phyloP scores from a whole-genome alignment of 2,113 vertebrate species.

The Ellobius talpinus region DNA sequence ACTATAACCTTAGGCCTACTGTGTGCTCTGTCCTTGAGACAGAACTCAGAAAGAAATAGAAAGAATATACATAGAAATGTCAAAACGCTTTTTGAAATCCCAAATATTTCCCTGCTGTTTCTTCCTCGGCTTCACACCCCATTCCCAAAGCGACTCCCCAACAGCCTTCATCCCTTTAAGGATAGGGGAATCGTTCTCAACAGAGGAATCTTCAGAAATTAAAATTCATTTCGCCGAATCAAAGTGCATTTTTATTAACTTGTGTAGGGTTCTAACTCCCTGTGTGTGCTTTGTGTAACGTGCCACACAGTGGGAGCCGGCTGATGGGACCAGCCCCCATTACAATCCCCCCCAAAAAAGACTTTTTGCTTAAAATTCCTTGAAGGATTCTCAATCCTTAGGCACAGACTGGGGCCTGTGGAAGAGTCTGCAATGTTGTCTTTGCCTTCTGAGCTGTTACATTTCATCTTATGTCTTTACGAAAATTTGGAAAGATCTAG shows the following conservation, averaged over 20 bases:
- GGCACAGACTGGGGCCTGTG: neutral
- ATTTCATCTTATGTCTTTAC: slow-evolving; percentile 58
- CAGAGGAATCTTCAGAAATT: slow-evolving; percentile 38
- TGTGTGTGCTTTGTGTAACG: neutral
- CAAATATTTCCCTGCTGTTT: slow-evolving; percentile 38
- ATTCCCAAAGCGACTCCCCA: neutral
- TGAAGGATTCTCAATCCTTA: slow-evolving; percentile 15
- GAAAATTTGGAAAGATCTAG: slow-evolving; percentile 75
- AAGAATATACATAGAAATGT: neutral
- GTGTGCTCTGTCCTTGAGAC: neutral
- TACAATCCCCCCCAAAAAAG: neutral
- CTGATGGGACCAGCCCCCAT: neutral
- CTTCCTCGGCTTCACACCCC: neutral
- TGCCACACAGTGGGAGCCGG: neutral
- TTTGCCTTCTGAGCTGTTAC: slow-evolving; percentile 62
- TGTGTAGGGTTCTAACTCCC: neutral
- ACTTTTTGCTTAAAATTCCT: slow-evolving; percentile 59
- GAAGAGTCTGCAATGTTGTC: neutral
- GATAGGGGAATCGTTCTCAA: neutral
- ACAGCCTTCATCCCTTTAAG: slow-evolving; percentile 5
- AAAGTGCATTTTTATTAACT: neutral
- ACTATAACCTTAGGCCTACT: slow-evolving; percentile 35
- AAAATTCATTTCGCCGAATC: slow-evolving; percentile 41
- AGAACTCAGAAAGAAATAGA: neutral
- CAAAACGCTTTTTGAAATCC: slow-evolving; percentile 50